Evolutionary conservation across 2,888 invertebrate genomes (phyloP).

Genomic region (Caradrina clavipalpis): DNA sequence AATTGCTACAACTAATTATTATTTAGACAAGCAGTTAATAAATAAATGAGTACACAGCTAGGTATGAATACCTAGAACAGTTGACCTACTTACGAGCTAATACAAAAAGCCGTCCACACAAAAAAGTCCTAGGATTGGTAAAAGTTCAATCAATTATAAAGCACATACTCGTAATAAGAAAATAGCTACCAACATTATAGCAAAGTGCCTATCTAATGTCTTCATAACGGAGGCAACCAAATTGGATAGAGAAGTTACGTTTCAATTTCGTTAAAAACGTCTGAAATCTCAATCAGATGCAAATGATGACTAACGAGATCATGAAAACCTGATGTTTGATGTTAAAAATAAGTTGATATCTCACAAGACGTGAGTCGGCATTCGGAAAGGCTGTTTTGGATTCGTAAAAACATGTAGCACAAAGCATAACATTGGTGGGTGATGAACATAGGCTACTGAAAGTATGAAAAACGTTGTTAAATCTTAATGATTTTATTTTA

Average conservation of each 20-base stretch:
- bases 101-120: not conserved
- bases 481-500: not conserved
- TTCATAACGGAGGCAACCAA: constrained; percentile 35
- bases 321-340: constrained; percentile 22
- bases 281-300: constrained; percentile 28
- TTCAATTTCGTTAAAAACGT: constrained; percentile 31
- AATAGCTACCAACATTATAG: too few relatives aligned
- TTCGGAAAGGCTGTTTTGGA: not conserved
- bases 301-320: constrained; percentile 43
- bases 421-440: not conserved
- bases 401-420: not conserved
- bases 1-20: too few relatives aligned
- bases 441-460: not conserved
- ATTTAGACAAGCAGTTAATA: too few relatives aligned
- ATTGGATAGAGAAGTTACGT: constrained; percentile 37
- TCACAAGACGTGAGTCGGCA: not conserved
- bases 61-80: too few relatives aligned
- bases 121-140: not conserved
- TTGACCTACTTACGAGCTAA: too few relatives aligned
- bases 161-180: not conserved
- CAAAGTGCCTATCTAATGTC: constrained; percentile 28
- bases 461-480: constrained; percentile 1
- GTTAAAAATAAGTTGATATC: constrained; percentile 20
- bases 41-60: too few relatives aligned
- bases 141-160: not conserved